phyloP scores from a whole-genome alignment of 2,113 vertebrate genomes.

The Bombycilla garrulus region DNA sequence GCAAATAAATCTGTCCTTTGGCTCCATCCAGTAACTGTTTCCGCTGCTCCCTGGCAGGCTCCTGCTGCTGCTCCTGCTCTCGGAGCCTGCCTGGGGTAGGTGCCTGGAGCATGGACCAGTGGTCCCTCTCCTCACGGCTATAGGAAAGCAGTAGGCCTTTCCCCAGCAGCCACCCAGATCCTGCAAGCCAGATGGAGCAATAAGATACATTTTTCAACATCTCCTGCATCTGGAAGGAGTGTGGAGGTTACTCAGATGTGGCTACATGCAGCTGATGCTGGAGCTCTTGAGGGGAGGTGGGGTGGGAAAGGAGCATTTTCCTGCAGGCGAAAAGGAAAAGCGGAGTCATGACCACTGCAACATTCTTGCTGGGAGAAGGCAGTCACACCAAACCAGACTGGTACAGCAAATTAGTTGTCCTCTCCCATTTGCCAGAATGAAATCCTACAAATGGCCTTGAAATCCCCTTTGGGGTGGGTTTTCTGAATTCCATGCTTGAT shows the following conservation, averaged over 20 bases:
- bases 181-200: neutral
- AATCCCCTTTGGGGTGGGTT: neutral
- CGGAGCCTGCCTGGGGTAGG: neutral
- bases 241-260: neutral
- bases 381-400: neutral
- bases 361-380: neutral
- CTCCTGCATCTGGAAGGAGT: neutral
- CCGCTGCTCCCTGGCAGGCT: neutral
- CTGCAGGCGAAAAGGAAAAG: neutral
- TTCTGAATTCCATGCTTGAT: neutral
- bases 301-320: neutral
- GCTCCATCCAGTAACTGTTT: neutral
- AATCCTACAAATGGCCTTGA: neutral
- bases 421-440: neutral
- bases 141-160: neutral
- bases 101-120: rapidly evolving
- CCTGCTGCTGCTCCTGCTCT: neutral
- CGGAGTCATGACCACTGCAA: rapidly evolving
- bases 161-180: neutral
- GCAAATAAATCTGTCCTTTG: neutral
- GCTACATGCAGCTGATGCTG: neutral
- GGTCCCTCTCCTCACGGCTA: rapidly evolving
- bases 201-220: neutral
- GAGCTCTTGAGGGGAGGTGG: neutral
- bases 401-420: neutral